Conservation (phyloP, 1,140 invertebrate genomes). For the Lysiphlebus fabarum region DNA sequence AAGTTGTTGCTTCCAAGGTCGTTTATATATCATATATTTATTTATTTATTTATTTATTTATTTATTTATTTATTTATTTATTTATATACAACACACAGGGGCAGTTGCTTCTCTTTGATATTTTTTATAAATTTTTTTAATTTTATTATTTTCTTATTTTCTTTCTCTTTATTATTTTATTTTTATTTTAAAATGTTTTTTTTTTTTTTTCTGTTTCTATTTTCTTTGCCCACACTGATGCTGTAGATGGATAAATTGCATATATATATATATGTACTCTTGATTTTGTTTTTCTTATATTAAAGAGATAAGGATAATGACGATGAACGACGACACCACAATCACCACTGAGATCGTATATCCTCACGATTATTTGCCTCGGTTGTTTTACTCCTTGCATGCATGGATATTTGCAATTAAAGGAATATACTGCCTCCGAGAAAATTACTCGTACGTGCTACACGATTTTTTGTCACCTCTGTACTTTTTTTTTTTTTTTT, state of each 20-base stretch:
- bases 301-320: conserved; percentile 23
- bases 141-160: too few species aligned
- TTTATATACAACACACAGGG: conserved; percentile 1
- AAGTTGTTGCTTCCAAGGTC: conserved; percentile 24
- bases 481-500: conserved; percentile 20
- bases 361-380: conserved; percentile 24
- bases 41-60: too few species aligned
- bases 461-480: conserved; percentile 22
- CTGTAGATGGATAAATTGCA: too few species aligned
- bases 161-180: too few species aligned
- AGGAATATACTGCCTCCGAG: conserved; percentile 27
- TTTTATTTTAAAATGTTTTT: too few species aligned
- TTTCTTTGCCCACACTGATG: too few species aligned
- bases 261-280: conserved; percentile 4
- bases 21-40: too few species aligned
- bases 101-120: not conserved
- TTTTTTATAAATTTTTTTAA: too few species aligned
- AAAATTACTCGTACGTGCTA: conserved; percentile 38
- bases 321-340: conserved; percentile 7
- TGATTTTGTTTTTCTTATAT: conserved; percentile 13
- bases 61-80: too few species aligned
- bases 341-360: conserved; percentile 3
- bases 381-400: conserved; percentile 24
- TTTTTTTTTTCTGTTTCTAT: too few species aligned
- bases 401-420: conserved; percentile 39